Percentiles rank a stretch among this genome's conserved stretches.
These are phyloP conservation scores for Sarotherodon lohbergeri DNA, from an alignment of 2,113 vertebrate genomes.

Conservation along the genomic window DNA sequence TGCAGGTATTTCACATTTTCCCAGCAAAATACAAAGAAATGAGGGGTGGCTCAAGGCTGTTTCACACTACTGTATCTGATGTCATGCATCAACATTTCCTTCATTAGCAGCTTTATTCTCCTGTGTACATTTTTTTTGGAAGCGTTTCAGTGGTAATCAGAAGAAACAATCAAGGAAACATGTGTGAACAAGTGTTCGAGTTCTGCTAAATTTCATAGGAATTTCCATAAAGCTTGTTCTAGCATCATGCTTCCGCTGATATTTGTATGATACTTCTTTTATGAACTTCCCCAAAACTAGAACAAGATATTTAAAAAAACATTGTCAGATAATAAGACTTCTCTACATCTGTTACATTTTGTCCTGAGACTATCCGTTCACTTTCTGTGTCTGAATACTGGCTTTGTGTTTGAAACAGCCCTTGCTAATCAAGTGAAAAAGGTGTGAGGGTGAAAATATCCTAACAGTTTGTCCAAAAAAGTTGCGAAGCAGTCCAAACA, in stretches of 20 bases:
- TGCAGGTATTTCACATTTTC: not conserved
- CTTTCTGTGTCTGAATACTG: not conserved
- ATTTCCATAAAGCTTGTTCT: not conserved
- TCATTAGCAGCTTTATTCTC: not conserved
- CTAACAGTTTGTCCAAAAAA: not conserved
- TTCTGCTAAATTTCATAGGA: not conserved
- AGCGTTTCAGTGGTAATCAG: not conserved
- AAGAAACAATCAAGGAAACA: not conserved
- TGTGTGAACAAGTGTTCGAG: not conserved
- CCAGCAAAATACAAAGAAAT: not conserved
- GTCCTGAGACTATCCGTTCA: not conserved
- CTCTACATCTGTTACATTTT: not conserved
- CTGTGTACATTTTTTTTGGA: not conserved
- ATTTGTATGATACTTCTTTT: not conserved
- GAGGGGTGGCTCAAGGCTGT: not conserved
- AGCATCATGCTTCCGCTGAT: not conserved
- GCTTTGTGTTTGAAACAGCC: not conserved
- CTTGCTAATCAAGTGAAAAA: not conserved
- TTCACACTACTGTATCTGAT: not conserved
- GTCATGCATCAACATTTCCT: not conserved
- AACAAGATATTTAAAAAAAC: not conserved
- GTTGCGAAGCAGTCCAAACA: not conserved
- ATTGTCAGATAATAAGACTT: not conserved
- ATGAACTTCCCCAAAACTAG: not conserved
- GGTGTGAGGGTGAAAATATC: not conserved